Base-by-base conservation (phyloP, 2,888 invertebrate genomes). In the Lycia hirtaria region DNA sequence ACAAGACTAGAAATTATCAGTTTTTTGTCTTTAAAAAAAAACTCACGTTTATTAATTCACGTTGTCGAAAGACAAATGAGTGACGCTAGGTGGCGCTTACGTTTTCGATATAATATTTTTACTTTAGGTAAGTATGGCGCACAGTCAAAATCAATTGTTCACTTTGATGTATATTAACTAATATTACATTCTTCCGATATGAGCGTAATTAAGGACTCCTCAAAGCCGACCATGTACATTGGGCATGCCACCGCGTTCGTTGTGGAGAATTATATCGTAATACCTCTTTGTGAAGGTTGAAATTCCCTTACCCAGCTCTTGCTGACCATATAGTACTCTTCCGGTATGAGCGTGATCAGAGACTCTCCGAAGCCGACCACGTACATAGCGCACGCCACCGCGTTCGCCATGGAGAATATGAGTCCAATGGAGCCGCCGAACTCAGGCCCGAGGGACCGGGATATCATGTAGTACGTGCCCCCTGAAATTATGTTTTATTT, bases 401-500 rank as follows among this genome's bases (percentile, higher is more conserved):
- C 98, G 85, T 99, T 99, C 1, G 99, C 99, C 81, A 99, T 91
- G 0, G 98, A 97, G 90, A 99, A 99, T 72, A 99, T 98, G 22
- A 99, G 89, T 0, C 99, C 99, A 68, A 99, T 99, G 1, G 98
- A 96, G 2, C 97, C 97, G 1, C 99, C 99, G 79, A 98, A 99
- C 91, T 99, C 99, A 0, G 99, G 99, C 0, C 99, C 99, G 68
- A 99, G 89, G 12, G 98, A 98, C 60, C 99, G 94, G 2, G 98
- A 98, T 93, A 99, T 99, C 98, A 99, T 97, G 88, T 98, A 99
- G 85, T 99, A 99, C 0, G 99, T 98, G 45, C 99, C 99, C 72
- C 99, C 99, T 97, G 78, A 20, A 83, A 28, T 52, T 51, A 10
- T 12, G 43, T n/a, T 14, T 14, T n/a, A 5, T 6, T 32, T 5